A percentile compares a stretch with the other conserved stretches of the same genome.
Evolutionary conservation across 2,113 vertebrate species (phyloP).

Genomic region (Phainopepla nitens): DNA sequence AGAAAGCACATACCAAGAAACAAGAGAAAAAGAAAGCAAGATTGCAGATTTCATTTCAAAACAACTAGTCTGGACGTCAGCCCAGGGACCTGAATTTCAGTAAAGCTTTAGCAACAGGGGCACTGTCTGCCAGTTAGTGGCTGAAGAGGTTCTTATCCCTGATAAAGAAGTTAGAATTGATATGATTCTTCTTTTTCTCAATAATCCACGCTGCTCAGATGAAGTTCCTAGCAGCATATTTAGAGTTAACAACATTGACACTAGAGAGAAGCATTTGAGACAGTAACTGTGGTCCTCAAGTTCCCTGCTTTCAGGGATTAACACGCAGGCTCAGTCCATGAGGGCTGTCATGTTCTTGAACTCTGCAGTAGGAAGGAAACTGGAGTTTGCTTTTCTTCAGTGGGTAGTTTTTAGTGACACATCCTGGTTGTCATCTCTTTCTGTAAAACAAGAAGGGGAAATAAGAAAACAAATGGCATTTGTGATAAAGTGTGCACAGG

Average conservation of each 20-base stretch:
- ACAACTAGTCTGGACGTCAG: not conserved
- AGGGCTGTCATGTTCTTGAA: not conserved
- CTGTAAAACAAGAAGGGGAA: slow-evolving; percentile 68
- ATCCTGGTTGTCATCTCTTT: slow-evolving; percentile 83
- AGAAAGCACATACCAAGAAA: not conserved
- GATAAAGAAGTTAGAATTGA: not conserved
- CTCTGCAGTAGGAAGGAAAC: not conserved
- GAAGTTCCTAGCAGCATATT: slow-evolving; percentile 57
- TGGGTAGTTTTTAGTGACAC: slow-evolving; percentile 69
- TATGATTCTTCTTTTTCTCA: not conserved
- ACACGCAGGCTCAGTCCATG: not conserved
- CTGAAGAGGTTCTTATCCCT: not conserved
- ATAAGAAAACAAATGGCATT: not conserved
- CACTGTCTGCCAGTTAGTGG: not conserved
- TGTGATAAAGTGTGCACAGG: not conserved
- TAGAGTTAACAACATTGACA: slow-evolving; percentile 36
- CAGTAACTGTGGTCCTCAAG: not conserved
- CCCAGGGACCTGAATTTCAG: slow-evolving; percentile 38
- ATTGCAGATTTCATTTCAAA: not conserved
- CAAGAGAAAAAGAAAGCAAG: not conserved
- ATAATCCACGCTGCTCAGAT: not conserved
- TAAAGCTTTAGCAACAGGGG: slow-evolving; percentile 34
- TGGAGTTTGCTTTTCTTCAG: slow-evolving; percentile 8
- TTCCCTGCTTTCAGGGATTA: not conserved
- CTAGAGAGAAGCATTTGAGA: not conserved